Percentiles rank a stretch among this genome's conserved stretches.
Conservation (phyloP, 1,140 invertebrate genomes). For the Caerostris extrusa region DNA sequence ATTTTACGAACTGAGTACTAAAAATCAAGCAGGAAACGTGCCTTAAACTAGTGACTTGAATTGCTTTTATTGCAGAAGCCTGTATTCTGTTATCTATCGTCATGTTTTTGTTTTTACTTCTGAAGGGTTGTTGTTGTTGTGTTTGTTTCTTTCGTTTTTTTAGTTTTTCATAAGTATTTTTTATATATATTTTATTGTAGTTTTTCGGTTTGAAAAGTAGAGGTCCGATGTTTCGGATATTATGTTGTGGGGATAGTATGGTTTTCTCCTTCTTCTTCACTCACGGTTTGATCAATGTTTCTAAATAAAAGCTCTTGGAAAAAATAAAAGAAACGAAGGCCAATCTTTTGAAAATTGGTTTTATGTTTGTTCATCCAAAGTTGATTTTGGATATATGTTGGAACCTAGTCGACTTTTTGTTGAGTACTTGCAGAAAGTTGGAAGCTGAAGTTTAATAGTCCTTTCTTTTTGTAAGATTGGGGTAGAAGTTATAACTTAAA, state of each 20-base stretch:
- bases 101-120: constrained; percentile 20
- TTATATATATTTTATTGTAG: constrained; percentile 8
- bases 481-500: too few species aligned
- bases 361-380: constrained; percentile 42
- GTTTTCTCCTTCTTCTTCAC: background rate
- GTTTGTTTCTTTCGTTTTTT: constrained; percentile 9
- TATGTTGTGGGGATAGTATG: background rate
- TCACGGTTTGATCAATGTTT: constrained; percentile 36
- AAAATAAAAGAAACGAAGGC: constrained; percentile 18
- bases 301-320: constrained; percentile 31
- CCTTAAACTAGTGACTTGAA: background rate
- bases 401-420: background rate
- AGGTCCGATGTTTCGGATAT: constrained; percentile 20
- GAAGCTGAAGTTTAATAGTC: background rate
- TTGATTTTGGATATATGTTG: background rate
- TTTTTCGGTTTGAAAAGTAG: background rate
- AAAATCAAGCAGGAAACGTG: constrained; percentile 28
- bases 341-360: constrained; percentile 50
- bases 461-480: too few species aligned
- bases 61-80: constrained; percentile 45
- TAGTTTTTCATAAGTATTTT: background rate
- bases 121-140: background rate
- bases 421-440: background rate
- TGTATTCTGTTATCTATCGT: constrained; percentile 30
- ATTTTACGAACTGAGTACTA: constrained; percentile 40